phyloP scores from a whole-genome alignment of 2,888 invertebrate species.

The Deroplatys truncata region DNA sequence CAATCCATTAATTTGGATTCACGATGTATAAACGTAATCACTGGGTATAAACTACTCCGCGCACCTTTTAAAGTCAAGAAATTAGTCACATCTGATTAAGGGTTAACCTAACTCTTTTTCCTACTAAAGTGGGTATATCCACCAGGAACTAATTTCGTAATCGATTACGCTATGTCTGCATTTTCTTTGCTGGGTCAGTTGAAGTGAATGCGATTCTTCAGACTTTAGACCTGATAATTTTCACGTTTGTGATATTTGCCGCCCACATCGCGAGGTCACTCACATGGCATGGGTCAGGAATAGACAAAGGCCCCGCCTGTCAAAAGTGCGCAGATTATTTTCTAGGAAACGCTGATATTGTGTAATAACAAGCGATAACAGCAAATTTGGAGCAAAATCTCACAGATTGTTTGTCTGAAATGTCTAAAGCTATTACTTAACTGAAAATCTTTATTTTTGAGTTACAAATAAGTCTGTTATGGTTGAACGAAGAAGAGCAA shows the following conservation, averaged over 20 bases:
- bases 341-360: not conserved
- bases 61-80: too few relatives aligned
- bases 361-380: not conserved
- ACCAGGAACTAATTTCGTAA: not conserved
- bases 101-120: too few relatives aligned
- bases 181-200: not conserved
- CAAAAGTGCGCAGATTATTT: not conserved
- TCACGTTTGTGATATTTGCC: not conserved
- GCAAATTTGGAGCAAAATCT: too few relatives aligned
- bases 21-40: too few relatives aligned
- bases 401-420: too few relatives aligned
- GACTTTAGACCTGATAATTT: not conserved
- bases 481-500: too few relatives aligned
- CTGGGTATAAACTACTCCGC: too few relatives aligned
- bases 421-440: too few relatives aligned
- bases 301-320: not conserved
- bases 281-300: not conserved
- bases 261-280: not conserved
- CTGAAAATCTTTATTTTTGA: too few relatives aligned
- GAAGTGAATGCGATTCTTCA: not conserved
- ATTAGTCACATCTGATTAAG: too few relatives aligned
- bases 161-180: not conserved
- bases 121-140: not conserved
- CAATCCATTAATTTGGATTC: too few relatives aligned
- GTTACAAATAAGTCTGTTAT: too few relatives aligned